Base-by-base conservation (phyloP, 1,140 invertebrate species). In the Lepidurus couesii region DNA sequence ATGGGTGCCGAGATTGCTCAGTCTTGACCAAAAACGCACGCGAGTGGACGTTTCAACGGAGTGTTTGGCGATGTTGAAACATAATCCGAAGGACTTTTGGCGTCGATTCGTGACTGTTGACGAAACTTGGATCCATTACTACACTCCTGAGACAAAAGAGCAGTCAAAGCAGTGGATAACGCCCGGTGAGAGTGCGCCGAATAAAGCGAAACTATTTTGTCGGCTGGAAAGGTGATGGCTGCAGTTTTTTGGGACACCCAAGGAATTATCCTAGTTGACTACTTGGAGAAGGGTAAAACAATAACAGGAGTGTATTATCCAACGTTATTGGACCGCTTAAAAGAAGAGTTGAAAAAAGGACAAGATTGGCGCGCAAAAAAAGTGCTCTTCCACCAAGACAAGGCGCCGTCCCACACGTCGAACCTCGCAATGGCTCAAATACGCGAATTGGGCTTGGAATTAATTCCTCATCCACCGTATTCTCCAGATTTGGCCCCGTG, bases 71-170 rank as follows among this genome's bases (percentile, higher is more conserved):
- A 11, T 65, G 65, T 80, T 81, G 24, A 80, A 80, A 81, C 45
- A 1, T 16, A 47, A 47, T 47, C 45, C 16, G 2, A 47, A 2
- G 11, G 75, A 81, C 80, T 84, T 85, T 82, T 82, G 82, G 80
- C 78, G 75, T 75, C 81, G 80, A 80, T 83, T 83, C 75, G 80
- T 85, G 10, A 85, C 84, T 80, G 79, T 83, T 1, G 83, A 85
- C 80, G 83, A 85, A 83, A 86, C 84, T 47, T 85, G 82, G 85
- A 81, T 85, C 16, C 83, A 85, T 47, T 1, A 84, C 77, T 85
- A 83, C 81, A 84, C 83, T 53, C 84, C 83, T 44, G 82, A 86
- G 79, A 81, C 47, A 7, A 78, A 80, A 45, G 3, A 42, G 24
- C 76, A 79, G 42, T 80, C 77, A 42, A 80, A 78, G 75, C 78